Base-by-base conservation (phyloP, 1,140 invertebrate genomes). In the Leptopilina clavipes region DNA sequence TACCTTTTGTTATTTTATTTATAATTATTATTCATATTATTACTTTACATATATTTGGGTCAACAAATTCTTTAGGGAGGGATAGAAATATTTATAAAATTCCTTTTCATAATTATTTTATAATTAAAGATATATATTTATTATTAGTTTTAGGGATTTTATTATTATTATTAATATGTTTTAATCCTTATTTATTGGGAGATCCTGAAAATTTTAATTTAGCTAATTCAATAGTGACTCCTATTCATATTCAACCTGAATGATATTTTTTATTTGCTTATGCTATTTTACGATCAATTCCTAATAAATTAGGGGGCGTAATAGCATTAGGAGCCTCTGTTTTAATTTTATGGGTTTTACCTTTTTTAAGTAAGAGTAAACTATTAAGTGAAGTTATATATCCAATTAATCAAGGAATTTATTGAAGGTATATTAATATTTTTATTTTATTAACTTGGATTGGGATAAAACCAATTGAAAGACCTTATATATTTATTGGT, bases 231-330 rank as follows among this genome's bases (percentile, higher is more conserved):
- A 31, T 31, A 31, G 25, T 31, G 1, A 31, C 25, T 5, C 25
- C 94, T 3, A 82, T 91, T 48, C 94, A 94, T 89, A 95, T 95
- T 91, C 92, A 95, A 92, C 94, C 94, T 76, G 94, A 95, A 92
- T 95, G 93, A 92, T 95, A 95, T 88, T 95, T 95, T 88, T 88
- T 94, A 91, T 95, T 94, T 92, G 93, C 93, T 25, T 95, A 95
- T 87, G 93, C 94, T 19, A 95, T 95, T 91, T 81, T 95, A 84
- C 94, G 93, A 71, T 93, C 93, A 76, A 94, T 95, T 82, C 93
- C 93, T 73, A 94, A 94, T 92, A 95, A 95, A 92, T 86, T 95
- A 91, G 93, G 93, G 79, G 94, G 93, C 79, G 94, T 94, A 48
- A 90, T 94, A 86, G 92, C 92, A n/a, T 84, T 94, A 89, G 76